These are phyloP conservation scores for Drosophila meridiana DNA, from an alignment of 2,888 invertebrate genomes.

Conservation along the genomic window DNA sequence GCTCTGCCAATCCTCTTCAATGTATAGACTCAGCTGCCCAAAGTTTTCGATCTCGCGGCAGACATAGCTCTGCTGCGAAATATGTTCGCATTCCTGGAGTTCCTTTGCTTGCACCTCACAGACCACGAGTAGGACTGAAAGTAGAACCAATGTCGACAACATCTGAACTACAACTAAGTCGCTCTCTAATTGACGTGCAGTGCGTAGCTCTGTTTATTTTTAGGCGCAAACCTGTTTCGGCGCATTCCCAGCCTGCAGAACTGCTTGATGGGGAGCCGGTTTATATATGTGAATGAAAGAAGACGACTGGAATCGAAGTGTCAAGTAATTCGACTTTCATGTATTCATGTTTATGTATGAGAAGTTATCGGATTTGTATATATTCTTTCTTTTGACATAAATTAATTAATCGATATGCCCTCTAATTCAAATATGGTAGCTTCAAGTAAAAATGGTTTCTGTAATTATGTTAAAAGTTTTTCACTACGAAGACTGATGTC, in stretches of 20 bases:
- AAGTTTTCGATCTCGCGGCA: constrained; percentile 66
- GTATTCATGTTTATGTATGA: background rate
- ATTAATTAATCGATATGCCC: background rate
- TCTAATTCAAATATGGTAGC: background rate
- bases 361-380: background rate
- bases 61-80: constrained; percentile 22
- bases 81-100: constrained; percentile 57
- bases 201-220: constrained; percentile 45
- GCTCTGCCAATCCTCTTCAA: constrained; percentile 51
- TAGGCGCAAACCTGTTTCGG: constrained; percentile 53
- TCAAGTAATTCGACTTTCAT: background rate
- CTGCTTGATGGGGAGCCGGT: constrained; percentile 48
- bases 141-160: constrained; percentile 40
- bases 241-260: background rate
- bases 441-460: background rate
- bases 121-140: constrained; percentile 12
- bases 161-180: constrained; percentile 45
- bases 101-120: constrained; percentile 40
- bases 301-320: background rate
- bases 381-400: background rate
- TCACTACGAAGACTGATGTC: background rate
- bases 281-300: constrained; percentile 14
- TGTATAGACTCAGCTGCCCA: constrained; percentile 49
- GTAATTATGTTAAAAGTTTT: background rate
- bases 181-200: background rate